Percentiles rank a stretch among this genome's conserved stretches.
Evolutionary conservation across 2,888 invertebrate species (phyloP).

Genomic region (Oscheius sp.): DNA sequence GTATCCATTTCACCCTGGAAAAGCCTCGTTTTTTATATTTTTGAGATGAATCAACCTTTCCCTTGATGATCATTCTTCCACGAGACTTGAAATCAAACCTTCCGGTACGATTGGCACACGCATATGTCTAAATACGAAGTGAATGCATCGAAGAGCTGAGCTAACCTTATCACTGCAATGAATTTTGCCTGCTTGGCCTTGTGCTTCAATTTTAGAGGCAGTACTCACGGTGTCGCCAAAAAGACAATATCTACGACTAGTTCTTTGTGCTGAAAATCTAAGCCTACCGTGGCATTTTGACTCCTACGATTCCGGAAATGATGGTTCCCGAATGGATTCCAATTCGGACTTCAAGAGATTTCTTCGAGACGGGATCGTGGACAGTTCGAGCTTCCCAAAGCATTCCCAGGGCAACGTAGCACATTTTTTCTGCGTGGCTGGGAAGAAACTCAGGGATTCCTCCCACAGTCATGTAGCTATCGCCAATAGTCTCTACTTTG

Average conservation of each 20-base stretch:
- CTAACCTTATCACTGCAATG: slow-evolving; percentile 49
- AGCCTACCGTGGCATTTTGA: slow-evolving; percentile 55
- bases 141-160: not conserved
- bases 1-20: slow-evolving; percentile 56
- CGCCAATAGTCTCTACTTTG: slow-evolving; percentile 67
- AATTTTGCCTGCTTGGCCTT: slow-evolving; percentile 54
- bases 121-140: slow-evolving; percentile 34
- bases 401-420: slow-evolving; percentile 69
- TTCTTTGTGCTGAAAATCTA: not conserved
- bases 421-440: slow-evolving; percentile 68
- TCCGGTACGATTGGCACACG: slow-evolving; percentile 54
- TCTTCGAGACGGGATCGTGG: slow-evolving; percentile 50
- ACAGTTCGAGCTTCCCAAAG: slow-evolving; percentile 65
- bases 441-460: slow-evolving; percentile 57
- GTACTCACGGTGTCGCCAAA: slow-evolving; percentile 63
- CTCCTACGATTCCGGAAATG: slow-evolving; percentile 61
- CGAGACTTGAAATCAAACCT: slow-evolving; percentile 60
- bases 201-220: slow-evolving; percentile 58
- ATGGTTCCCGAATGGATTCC: slow-evolving; percentile 60
- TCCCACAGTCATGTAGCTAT: slow-evolving; percentile 63
- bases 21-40: not conserved
- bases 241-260: slow-evolving; percentile 46
- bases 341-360: slow-evolving; percentile 48
- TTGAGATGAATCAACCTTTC: slow-evolving; percentile 33
- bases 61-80: slow-evolving; percentile 55